Evolutionary conservation across 2,113 vertebrate species (phyloP).

Genomic region (Donacobius atricapilla): DNA sequence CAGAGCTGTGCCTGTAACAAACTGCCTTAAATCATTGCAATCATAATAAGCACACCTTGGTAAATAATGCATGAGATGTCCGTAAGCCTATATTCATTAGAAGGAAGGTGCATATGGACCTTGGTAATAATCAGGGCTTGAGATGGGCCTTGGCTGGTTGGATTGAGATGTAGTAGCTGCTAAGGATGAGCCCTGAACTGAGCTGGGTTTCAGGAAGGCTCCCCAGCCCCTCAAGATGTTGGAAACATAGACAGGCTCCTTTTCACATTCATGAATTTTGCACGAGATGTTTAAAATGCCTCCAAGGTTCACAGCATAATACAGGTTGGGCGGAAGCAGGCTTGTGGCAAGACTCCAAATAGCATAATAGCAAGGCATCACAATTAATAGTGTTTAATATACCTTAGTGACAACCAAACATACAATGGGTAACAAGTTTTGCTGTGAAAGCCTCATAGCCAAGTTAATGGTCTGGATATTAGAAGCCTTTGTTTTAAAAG

Average conservation of each 20-base stretch:
- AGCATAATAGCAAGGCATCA: background rate
- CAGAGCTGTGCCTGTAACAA: conserved; percentile 60
- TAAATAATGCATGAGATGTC: conserved; percentile 61
- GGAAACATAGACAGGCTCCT: background rate
- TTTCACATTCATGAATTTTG: background rate
- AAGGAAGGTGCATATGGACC: background rate
- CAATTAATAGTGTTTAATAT: conserved; percentile 51
- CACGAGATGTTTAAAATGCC: background rate
- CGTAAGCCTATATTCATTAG: conserved; percentile 62
- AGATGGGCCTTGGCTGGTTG: background rate
- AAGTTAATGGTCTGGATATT: conserved; percentile 56
- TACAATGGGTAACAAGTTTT: conserved; percentile 15
- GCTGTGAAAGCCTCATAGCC: background rate
- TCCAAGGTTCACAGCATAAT: background rate
- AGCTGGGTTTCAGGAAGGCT: background rate
- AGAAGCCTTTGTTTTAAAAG: conserved; percentile 53
- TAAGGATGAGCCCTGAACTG: background rate
- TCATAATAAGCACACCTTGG: conserved; percentile 60
- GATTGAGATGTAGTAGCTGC: conserved; percentile 4
- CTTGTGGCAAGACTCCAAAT: conserved; percentile 42
- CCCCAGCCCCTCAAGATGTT: background rate
- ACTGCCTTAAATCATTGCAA: conserved; percentile 70
- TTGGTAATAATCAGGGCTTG: background rate
- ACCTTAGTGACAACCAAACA: conserved; percentile 26
- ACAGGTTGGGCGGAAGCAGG: background rate